Conservation (phyloP, 2,888 invertebrate genomes). For the Amiota minor region DNA sequence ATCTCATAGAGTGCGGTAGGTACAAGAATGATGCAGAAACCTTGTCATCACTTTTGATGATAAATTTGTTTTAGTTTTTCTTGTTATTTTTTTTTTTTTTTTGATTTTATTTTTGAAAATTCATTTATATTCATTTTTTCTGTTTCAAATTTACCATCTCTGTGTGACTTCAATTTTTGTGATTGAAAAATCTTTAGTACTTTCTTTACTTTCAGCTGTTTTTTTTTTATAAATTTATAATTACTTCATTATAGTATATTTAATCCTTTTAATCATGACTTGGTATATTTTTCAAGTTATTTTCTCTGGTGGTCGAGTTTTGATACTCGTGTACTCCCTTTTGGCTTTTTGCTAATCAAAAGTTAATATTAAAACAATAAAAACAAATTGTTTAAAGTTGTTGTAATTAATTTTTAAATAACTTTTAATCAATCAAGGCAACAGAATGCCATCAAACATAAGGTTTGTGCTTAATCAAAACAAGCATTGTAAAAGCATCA, state of each 20-base stretch:
- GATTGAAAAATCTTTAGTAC: no score
- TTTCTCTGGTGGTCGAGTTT: no score
- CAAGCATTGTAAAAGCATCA: constrained; percentile 9
- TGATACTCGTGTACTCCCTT: no score
- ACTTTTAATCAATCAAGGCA: constrained; percentile 53
- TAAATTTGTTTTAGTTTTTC: not conserved
- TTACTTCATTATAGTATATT: not conserved
- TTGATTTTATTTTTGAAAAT: not conserved
- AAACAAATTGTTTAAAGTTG: constrained; percentile 56
- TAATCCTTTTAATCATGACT: no score
- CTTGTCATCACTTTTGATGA: constrained; percentile 15
- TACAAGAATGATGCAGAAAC: not conserved
- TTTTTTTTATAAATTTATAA: not conserved
- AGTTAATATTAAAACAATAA: no score
- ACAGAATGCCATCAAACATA: not conserved
- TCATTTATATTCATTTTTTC: not conserved
- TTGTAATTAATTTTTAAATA: constrained; percentile 58
- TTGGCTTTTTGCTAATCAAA: no score
- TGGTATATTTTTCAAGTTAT: no score
- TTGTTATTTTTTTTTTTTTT: not conserved
- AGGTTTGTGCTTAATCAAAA: not conserved
- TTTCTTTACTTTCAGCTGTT: not conserved
- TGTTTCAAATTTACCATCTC: constrained; percentile 11
- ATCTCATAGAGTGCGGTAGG: not conserved
- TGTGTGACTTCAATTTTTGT: not conserved